These are phyloP conservation scores for Illadopsis cleaveri DNA, from an alignment of 2,113 vertebrate genomes.

Conservation along the genomic window DNA sequence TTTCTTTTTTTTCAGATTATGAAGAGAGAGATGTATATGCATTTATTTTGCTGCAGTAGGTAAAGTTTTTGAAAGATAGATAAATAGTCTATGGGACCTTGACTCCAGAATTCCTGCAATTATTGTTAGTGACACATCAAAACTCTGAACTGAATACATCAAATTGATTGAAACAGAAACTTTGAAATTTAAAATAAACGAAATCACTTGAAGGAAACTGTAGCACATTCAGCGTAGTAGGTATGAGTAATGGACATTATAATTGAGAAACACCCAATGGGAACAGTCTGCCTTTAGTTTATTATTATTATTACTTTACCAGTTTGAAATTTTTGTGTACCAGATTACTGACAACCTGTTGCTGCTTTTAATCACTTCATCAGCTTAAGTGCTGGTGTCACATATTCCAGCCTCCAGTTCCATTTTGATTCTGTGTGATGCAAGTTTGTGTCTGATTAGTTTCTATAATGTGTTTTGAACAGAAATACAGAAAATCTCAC, in stretches of 20 bases:
- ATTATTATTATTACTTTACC: background rate
- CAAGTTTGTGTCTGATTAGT: background rate
- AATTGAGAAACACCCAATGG: background rate
- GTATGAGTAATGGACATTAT: background rate
- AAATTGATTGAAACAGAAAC: background rate
- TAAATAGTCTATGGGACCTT: background rate
- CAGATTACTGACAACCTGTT: background rate
- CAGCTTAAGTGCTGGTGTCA: background rate
- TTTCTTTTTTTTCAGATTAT: background rate
- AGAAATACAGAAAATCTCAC: background rate
- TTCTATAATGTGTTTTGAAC: background rate
- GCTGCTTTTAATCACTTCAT: background rate
- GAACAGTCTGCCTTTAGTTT: background rate
- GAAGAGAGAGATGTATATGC: background rate
- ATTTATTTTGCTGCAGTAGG: background rate
- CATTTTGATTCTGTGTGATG: background rate
- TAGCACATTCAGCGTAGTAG: background rate
- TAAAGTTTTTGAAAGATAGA: background rate
- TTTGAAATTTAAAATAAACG: background rate
- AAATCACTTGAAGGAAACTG: background rate
- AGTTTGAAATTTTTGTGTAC: background rate
- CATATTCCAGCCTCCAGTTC: background rate
- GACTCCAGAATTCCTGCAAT: background rate
- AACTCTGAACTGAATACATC: background rate
- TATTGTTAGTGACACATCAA: background rate